Evolutionary conservation across 2,888 invertebrate species (phyloP).

Genomic region (Scelioninae gen. 2): DNA sequence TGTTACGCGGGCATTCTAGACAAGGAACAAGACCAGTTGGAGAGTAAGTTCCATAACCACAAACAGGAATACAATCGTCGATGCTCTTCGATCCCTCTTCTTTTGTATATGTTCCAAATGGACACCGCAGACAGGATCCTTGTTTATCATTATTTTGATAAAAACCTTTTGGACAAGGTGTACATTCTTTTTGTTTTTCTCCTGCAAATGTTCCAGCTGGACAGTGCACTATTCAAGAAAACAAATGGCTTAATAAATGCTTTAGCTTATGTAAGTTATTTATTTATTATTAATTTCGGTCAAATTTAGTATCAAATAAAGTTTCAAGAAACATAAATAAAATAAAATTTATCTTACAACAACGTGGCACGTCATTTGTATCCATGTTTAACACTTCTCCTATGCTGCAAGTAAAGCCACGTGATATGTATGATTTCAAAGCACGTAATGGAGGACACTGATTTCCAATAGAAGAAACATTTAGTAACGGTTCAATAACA

Average conservation of each 20-base stretch:
- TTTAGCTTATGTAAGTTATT: neutral
- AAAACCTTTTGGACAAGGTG: constrained; percentile 92
- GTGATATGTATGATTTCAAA: constrained; percentile 86
- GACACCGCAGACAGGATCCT: constrained; percentile 92
- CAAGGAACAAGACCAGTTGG: constrained; percentile 93
- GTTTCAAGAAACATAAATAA: too few species aligned
- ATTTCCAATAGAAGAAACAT: constrained; percentile 92
- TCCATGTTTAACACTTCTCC: constrained; percentile 97
- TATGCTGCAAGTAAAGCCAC: constrained; percentile 94
- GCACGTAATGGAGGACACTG: constrained; percentile 95
- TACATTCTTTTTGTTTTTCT: constrained; percentile 92
- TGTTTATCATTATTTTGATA: constrained; percentile 95
- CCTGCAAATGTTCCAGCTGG: constrained; percentile 96
- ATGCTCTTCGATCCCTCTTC: constrained; percentile 92
- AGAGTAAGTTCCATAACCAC: constrained; percentile 96
- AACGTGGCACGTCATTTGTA: constrained; percentile 92
- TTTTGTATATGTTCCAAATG: constrained; percentile 93
- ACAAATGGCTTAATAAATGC: neutral
- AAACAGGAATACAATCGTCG: constrained; percentile 93
- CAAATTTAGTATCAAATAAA: too few species aligned
- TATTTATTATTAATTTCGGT: too few species aligned
- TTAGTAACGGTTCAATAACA: constrained; percentile 90
- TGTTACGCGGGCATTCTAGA: constrained; percentile 94
- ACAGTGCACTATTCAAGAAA: constrained; percentile 86
- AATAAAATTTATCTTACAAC: too few species aligned